Percentiles rank a stretch among this genome's conserved stretches.
These are phyloP conservation scores for Ennomos fuscantarius DNA, from an alignment of 2,888 invertebrate genomes.

Conservation along the genomic window DNA sequence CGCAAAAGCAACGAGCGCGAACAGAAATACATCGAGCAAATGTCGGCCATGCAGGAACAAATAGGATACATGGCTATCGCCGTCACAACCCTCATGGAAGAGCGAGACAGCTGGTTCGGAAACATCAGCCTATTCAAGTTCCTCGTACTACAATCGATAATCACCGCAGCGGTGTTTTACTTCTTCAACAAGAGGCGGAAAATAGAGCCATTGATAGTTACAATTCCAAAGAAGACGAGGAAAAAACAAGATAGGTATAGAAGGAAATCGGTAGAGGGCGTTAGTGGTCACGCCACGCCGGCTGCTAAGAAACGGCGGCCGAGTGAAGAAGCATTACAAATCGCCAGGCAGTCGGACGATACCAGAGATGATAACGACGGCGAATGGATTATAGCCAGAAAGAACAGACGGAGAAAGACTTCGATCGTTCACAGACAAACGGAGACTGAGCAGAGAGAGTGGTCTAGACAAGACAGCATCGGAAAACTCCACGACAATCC, in stretches of 20 bases:
- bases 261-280: conserved; percentile 88
- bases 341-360: conserved; percentile 86
- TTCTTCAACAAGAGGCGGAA: conserved; percentile 77
- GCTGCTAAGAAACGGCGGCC: conserved; percentile 87
- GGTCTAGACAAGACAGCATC: conserved; percentile 67
- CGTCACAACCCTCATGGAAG: conserved; percentile 85
- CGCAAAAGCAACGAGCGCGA: conserved; percentile 90
- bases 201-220: conserved; percentile 61
- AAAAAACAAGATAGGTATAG: conserved; percentile 77
- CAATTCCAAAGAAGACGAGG: conserved; percentile 63
- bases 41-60: conserved; percentile 87
- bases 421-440: conserved; percentile 70
- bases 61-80: conserved; percentile 86
- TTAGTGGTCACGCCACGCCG: conserved; percentile 80
- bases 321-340: conserved; percentile 89
- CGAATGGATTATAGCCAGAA: conserved; percentile 78
- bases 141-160: conserved; percentile 77
- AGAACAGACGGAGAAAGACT: conserved; percentile 79
- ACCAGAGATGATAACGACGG: conserved; percentile 77
- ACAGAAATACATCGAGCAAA: conserved; percentile 91
- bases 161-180: conserved; percentile 78
- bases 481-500: conserved; percentile 77
- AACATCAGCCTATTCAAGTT: conserved; percentile 85
- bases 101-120: conserved; percentile 87
- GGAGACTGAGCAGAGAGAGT: conserved; percentile 69